Percentiles rank a stretch among this genome's conserved stretches.
These are phyloP conservation scores for Odontamblyopus rebecca DNA, from an alignment of 2,797 vertebrate genomes.

Conservation along the genomic window DNA sequence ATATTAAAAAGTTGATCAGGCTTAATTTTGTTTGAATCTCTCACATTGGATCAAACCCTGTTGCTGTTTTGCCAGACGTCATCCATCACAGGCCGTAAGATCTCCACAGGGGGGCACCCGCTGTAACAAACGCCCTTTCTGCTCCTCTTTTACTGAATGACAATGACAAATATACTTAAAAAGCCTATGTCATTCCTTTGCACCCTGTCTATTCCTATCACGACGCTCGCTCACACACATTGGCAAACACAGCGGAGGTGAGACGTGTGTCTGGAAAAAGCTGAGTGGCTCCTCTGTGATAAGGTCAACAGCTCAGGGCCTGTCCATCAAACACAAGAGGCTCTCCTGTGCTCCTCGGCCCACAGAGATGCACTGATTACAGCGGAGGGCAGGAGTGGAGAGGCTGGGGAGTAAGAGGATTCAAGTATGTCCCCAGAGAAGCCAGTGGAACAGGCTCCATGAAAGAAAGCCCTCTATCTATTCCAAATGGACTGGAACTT, in stretches of 20 bases:
- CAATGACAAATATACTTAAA: no score
- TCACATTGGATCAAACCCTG: neutral
- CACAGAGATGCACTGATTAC: constrained; percentile 59
- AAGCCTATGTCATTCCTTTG: no score
- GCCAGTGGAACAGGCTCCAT: constrained; percentile 13
- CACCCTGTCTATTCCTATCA: constrained; percentile 21
- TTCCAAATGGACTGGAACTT: neutral
- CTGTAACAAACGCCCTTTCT: constrained; percentile 32
- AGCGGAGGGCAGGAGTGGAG: constrained; percentile 51
- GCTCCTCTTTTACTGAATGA: constrained; percentile 2
- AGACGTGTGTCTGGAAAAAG: constrained; percentile 65
- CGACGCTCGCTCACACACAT: constrained; percentile 13
- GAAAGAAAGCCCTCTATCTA: no score
- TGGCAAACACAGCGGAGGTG: constrained; percentile 23
- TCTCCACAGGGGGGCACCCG: neutral
- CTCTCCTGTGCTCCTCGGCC: constrained; percentile 47
- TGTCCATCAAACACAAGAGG: constrained; percentile 72
- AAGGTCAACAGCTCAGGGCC: constrained; percentile 68
- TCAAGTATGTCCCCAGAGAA: constrained; percentile 34
- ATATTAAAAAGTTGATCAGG: no score
- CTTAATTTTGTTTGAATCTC: neutral
- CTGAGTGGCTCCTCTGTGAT: constrained; percentile 71
- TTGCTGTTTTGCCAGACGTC: constrained; percentile 8
- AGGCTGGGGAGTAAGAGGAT: constrained; percentile 49
- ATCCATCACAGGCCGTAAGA: constrained; percentile 17